Conservation (phyloP, 2,888 invertebrate species). For the Lingula anatina region DNA sequence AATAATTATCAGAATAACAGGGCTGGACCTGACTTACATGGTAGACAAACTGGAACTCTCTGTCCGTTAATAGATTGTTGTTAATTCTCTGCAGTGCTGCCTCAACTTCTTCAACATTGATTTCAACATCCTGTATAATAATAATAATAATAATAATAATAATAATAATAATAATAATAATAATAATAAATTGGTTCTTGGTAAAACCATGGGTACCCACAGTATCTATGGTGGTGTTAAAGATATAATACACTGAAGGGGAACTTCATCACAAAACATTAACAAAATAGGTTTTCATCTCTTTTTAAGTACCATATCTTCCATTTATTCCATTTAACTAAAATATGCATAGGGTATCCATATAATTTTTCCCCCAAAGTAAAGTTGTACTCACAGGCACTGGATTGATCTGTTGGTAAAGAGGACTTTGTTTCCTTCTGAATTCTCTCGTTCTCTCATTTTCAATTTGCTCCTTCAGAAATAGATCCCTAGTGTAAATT, state of each 20-base stretch:
- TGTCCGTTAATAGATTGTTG: slow-evolving; percentile 39
- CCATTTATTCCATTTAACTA: too few species aligned
- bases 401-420: slow-evolving; percentile 41
- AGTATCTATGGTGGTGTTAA: not conserved
- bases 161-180: slow-evolving; percentile 9
- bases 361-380: too few species aligned
- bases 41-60: slow-evolving; percentile 45
- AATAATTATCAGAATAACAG: not conserved
- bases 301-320: too few species aligned
- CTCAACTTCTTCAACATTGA: slow-evolving; percentile 45
- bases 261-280: too few species aligned
- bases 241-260: not conserved
- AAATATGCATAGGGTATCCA: too few species aligned
- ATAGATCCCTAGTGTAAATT: slow-evolving; percentile 37
- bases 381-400: slow-evolving; percentile 28
- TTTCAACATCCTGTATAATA: slow-evolving; percentile 45
- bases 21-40: slow-evolving; percentile 31
- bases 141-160: slow-evolving; percentile 1
- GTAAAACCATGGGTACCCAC: too few species aligned
- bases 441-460: slow-evolving; percentile 22
- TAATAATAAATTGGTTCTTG: too few species aligned
- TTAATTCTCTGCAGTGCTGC: slow-evolving; percentile 46
- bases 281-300: too few species aligned
- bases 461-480: slow-evolving; percentile 21
- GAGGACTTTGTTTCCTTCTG: slow-evolving; percentile 38